phyloP scores from a whole-genome alignment of 2,888 invertebrate genomes.

The Xestoiulus laeticollis region DNA sequence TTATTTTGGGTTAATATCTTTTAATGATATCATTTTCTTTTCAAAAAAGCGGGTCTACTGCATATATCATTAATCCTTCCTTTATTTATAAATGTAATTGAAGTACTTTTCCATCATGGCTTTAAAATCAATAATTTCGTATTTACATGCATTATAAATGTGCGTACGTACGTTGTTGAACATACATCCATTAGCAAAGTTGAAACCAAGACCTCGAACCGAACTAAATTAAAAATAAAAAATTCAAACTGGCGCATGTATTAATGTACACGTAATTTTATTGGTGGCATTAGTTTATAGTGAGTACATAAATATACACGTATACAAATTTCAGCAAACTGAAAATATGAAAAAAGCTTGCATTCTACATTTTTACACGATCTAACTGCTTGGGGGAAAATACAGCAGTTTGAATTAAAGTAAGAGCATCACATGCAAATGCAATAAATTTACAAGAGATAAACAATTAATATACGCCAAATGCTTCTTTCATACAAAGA shows the following conservation, averaged over 20 bases:
- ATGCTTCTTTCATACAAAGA: neutral
- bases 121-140: neutral
- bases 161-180: neutral
- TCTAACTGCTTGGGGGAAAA: constrained; percentile 12
- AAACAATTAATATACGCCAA: neutral
- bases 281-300: constrained; percentile 41
- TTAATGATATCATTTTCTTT: no score
- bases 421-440: constrained; percentile 10
- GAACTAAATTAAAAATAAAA: no score
- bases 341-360: constrained; percentile 25
- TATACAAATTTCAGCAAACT: constrained; percentile 50
- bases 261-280: constrained; percentile 36
- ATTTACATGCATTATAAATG: neutral
- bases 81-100: neutral
- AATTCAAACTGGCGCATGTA: neutral
- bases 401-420: neutral
- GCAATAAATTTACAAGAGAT: constrained; percentile 24
- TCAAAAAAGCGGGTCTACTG: no score
- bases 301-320: constrained; percentile 46
- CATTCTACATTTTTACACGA: constrained; percentile 46
- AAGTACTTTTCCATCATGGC: neutral
- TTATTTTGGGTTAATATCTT: no score
- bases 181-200: neutral
- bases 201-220: no score
- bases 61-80: neutral